Evolutionary conservation across 2,797 vertebrate species (phyloP), one percentile per base, ranked within the genome.

Genomic region (Tapera naevia): DNA sequence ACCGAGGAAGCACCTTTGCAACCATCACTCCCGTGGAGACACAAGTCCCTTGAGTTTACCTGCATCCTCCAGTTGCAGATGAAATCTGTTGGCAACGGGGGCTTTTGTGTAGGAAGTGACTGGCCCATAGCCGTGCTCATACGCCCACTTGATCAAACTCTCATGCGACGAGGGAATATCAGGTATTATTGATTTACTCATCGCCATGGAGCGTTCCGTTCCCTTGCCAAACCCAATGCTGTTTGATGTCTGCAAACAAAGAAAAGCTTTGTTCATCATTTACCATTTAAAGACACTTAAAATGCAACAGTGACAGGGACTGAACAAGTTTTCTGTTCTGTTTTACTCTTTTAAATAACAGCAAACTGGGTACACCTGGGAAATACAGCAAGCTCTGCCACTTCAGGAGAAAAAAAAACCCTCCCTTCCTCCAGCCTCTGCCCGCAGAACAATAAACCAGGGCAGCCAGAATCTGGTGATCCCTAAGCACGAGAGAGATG

Each of bases 101-200:
- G 98, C 99, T 97, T 96, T 97, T 79, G 99, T 99, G 95, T 99
- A 99, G 37, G 99, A 99, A 16, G 98, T 99, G 89, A 99, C 98
- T 3, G 98, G 98, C 81, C 94, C 93, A 46, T 98, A 98, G 88
- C 95, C 96, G 6, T 97, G 98, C 12, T 99, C 98, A 83, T 97
- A 96, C 22, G 99, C 99, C 99, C 99, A 99, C 91, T 97, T 98
- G 83, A 99, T 98, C 96, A 99, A 96, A 67, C 97, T 98, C 96
- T 99, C 98, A 35, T 98, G 94, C 0, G 98, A 98, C 3, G 98
- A 98, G 16, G 99, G 99, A 91, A 98, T 95, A 85, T 97, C 96
- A 19, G 96, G 95, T 85, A 97, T 92, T 87, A 97, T 4, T 19
- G 87, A 97, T 94, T 97, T 98, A 91, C 95, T 98, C 97, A 97